phyloP scores from a whole-genome alignment of 1,140 invertebrate species.

The Popillia japonica region DNA sequence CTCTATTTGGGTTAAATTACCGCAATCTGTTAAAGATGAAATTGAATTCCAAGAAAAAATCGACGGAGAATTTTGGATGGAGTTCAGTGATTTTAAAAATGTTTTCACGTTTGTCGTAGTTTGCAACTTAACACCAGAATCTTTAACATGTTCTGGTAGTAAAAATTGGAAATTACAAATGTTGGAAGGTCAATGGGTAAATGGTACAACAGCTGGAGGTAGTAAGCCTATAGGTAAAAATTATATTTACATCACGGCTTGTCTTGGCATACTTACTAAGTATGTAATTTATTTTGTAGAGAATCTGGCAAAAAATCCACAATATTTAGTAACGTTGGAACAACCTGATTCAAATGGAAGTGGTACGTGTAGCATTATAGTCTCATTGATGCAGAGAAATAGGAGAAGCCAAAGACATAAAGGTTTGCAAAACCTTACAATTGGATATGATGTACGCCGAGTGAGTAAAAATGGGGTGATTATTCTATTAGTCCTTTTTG shows the following conservation, averaged over 20 bases:
- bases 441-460: no score
- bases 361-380: background rate
- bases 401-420: background rate
- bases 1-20: background rate
- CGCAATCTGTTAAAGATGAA: background rate
- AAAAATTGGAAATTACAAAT: background rate
- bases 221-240: background rate
- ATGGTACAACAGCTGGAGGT: background rate
- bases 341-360: background rate
- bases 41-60: background rate
- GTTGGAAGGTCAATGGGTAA: background rate
- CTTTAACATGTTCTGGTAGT: background rate
- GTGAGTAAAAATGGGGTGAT: no score
- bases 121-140: background rate
- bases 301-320: background rate
- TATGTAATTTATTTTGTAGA: no score
- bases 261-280: no score
- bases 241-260: no score
- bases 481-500: no score
- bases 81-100: background rate
- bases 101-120: background rate
- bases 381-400: background rate
- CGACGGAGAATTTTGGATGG: constrained; percentile 15
- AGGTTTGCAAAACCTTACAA: no score
- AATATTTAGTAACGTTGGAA: background rate